These are phyloP conservation scores for Mobula birostris DNA, from an alignment of 2,113 vertebrate species.

Conservation along the genomic window DNA sequence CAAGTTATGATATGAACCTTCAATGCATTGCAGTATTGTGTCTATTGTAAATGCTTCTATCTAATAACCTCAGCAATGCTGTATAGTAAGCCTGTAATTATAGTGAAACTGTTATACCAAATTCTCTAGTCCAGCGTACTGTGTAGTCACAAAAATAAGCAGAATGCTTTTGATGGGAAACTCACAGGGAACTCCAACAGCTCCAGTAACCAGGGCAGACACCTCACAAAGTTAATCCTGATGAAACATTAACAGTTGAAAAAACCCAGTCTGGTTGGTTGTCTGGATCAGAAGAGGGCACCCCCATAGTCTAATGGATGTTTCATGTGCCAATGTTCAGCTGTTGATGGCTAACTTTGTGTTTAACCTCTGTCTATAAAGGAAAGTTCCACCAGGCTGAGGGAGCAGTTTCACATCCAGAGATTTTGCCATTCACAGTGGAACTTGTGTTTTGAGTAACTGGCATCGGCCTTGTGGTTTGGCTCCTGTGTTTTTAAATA, in stretches of 20 bases:
- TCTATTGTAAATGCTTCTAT: neutral
- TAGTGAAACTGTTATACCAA: neutral
- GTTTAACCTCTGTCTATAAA: neutral
- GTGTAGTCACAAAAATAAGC: neutral
- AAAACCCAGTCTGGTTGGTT: neutral
- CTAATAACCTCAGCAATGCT: neutral
- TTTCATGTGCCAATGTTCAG: neutral
- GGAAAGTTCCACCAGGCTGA: neutral
- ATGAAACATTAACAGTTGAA: neutral
- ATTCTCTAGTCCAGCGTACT: neutral
- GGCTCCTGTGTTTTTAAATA: neutral
- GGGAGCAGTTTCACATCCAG: neutral
- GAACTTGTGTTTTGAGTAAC: neutral
- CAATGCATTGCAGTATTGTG: neutral
- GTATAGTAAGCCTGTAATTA: neutral
- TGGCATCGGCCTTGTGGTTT: neutral
- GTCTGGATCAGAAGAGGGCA: neutral
- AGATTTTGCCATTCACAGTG: neutral
- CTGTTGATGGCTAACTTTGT: neutral
- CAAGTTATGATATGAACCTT: neutral
- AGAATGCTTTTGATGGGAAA: neutral
- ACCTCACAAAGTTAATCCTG: neutral
- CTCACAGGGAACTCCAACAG: neutral
- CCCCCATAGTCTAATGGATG: neutral
- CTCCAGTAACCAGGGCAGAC: neutral